Percentiles rank a stretch among this genome's conserved stretches.
phyloP scores from a whole-genome alignment of 2,888 invertebrate species.

The Hymenopus coronatus region DNA sequence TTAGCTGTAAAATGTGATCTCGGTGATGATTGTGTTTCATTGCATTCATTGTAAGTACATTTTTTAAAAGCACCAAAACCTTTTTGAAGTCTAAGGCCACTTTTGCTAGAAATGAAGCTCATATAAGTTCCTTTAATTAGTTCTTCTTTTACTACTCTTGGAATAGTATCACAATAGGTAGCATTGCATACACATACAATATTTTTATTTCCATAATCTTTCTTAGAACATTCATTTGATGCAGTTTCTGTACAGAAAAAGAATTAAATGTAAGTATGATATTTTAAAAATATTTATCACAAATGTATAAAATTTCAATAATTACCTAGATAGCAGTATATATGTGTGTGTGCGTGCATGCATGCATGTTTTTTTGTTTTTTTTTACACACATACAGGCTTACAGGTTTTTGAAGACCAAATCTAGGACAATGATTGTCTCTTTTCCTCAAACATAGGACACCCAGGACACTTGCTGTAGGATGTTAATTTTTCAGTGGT shows the following conservation, averaged over 20 bases:
- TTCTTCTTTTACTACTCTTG: neutral
- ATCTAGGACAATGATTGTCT: too few relatives aligned
- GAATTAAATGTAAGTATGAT: too few relatives aligned
- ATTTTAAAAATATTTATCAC: too few relatives aligned
- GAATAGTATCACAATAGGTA: neutral
- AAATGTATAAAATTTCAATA: too few relatives aligned
- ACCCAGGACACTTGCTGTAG: too few relatives aligned
- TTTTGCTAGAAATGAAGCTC: neutral
- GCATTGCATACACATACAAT: neutral
- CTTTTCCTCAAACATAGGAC: too few relatives aligned
- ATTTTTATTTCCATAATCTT: neutral
- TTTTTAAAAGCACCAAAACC: neutral
- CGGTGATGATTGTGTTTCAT: neutral
- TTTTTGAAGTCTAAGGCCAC: neutral
- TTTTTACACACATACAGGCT: too few relatives aligned
- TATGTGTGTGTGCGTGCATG: too few relatives aligned
- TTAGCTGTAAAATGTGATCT: neutral
- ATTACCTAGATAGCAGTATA: too few relatives aligned
- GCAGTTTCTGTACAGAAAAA: neutral
- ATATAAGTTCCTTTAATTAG: neutral
- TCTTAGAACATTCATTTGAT: neutral
- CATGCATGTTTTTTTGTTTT: too few relatives aligned
- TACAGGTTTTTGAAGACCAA: too few relatives aligned
- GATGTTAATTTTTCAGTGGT: too few relatives aligned
- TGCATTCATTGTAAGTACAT: neutral